Conservation (phyloP, 2,888 invertebrate species). For the Archips xylosteana region DNA sequence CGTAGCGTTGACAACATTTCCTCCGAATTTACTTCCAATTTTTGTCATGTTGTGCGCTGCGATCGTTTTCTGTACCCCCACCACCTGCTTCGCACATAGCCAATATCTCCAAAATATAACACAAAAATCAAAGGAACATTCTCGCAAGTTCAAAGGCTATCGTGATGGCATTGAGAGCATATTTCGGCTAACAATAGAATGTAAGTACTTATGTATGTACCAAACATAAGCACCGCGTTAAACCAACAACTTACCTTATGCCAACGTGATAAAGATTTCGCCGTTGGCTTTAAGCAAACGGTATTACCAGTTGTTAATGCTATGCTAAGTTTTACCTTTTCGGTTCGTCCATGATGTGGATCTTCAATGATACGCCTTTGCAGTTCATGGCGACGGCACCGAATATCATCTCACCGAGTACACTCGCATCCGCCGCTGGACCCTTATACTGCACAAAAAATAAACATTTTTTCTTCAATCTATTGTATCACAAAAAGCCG, state of each 20-base stretch:
- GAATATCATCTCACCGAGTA: slow-evolving; percentile 96
- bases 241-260: not conserved
- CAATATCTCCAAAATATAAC: too few relatives aligned
- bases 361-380: slow-evolving; percentile 94
- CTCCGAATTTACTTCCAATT: too few relatives aligned
- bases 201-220: not conserved
- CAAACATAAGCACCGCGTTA: not conserved
- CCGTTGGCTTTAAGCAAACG: not conserved
- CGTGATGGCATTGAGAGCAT: not conserved
- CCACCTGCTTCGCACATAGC: too few relatives aligned
- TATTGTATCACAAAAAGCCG: too few relatives aligned
- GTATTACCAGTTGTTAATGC: not conserved
- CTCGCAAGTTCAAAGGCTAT: slow-evolving; percentile 1
- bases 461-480: not conserved
- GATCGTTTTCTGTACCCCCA: too few relatives aligned
- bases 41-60: too few relatives aligned
- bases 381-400: slow-evolving; percentile 96
- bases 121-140: not conserved
- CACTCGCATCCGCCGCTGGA: slow-evolving; percentile 88
- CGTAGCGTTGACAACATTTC: too few relatives aligned
- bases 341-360: slow-evolving; percentile 87
- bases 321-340: slow-evolving; percentile 61
- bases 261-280: not conserved
- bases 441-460: slow-evolving; percentile 86
- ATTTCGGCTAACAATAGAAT: not conserved